Evolutionary conservation across 2,113 vertebrate species (phyloP), one percentile per base, ranked within the genome.

Genomic region (Pelecanoides urinatrix): DNA sequence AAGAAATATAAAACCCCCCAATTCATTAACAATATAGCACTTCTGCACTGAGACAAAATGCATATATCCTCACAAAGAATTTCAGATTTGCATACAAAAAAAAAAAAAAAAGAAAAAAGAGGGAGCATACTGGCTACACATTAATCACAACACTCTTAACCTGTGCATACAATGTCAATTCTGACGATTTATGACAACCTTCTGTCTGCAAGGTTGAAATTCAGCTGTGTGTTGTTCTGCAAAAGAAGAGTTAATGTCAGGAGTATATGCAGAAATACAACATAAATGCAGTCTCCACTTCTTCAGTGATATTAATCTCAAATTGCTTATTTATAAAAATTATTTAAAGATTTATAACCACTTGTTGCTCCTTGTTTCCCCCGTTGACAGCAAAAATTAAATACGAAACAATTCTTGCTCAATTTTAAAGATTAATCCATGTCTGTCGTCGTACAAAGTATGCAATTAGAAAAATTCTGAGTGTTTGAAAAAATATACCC

Each of bases 281-380:
- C 21, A 68, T 34, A 88, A 79, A 65, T 29, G 44, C 17, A 86
- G 58, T 45, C 38, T 78, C 47, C 42, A 21, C 18, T 88, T 66
- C 32, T 93, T 94, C 34, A 63, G 52, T 55, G 27, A 91, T 49
- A 78, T n/a, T 90, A 86, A 63, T 71, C 66, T 75, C 15, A 10
- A 97, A 93, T 67, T 74, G 29, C 38, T 88, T 84, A 90, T 91
- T 91, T 80, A 92, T 86, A 71, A 92, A 83, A 91, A 76, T 6
- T 65, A 74, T 58, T 84, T 88, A n/a, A 89, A 88, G 62, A 88
- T 91, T 77, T 29, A 83, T 63, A 93, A 86, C 7, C 18, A 90
- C 47, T 82, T 91, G 53, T 75, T 45, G 23, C 16, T 91, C 16
- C 47, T 85, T 77, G 40, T 90, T 94, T 78, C n/a, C 32, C 10